Evolutionary conservation across 2,797 vertebrate species (phyloP).

Genomic region (Megaceryle alcyon): DNA sequence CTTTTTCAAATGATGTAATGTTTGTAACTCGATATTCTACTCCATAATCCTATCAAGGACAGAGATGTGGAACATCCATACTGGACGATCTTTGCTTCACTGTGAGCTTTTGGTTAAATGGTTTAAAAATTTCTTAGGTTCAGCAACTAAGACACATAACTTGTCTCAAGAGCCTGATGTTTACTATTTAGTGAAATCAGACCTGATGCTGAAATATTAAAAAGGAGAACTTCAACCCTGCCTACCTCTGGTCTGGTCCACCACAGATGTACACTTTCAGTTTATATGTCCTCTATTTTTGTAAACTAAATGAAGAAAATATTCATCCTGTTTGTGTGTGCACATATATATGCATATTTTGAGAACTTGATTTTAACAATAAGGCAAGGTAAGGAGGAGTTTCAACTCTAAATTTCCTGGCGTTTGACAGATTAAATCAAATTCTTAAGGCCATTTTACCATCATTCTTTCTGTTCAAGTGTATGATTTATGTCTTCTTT

Average conservation of each 20-base stretch:
- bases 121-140: not conserved
- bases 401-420: not conserved
- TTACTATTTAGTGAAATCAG: not conserved
- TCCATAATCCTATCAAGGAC: not conserved
- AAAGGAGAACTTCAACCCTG: not conserved
- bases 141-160: not conserved
- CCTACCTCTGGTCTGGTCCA: not conserved
- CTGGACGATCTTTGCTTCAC: not conserved
- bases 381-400: not conserved
- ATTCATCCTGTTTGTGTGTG: not conserved
- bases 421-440: conserved; percentile 45
- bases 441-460: conserved; percentile 29
- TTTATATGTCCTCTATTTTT: not conserved
- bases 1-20: not conserved
- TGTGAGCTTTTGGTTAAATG: not conserved
- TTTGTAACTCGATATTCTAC: not conserved
- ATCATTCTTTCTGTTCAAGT: not conserved
- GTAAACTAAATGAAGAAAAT: not conserved
- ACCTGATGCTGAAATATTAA: not conserved
- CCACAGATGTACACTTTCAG: not conserved
- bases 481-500: conserved; percentile 25
- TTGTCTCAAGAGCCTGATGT: not conserved
- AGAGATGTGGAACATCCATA: not conserved
- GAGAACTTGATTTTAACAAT: not conserved
- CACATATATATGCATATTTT: not conserved